Evolutionary conservation across 2,888 invertebrate genomes (phyloP).

Genomic region (Ochropleura plecta): DNA sequence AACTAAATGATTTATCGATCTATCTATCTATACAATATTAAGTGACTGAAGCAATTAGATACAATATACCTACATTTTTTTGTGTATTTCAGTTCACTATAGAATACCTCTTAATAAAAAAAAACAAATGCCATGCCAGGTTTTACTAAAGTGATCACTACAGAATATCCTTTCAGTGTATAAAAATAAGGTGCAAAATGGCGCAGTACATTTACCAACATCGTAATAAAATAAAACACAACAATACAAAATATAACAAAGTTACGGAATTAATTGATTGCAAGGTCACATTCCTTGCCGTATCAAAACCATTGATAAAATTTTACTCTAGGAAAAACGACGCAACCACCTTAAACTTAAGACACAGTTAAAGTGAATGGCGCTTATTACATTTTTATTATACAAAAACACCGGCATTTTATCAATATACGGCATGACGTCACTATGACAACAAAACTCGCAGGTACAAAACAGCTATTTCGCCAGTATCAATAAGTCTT

Average conservation of each 20-base stretch:
- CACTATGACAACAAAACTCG: not conserved
- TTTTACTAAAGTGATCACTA: not conserved
- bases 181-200: not conserved
- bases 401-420: not conserved
- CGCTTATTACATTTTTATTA: slow-evolving; percentile 2
- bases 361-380: not conserved
- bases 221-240: not conserved
- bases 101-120: not conserved
- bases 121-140: not conserved
- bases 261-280: not conserved
- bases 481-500: rapidly evolving
- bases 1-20: no score
- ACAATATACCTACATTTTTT: no score
- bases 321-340: not conserved
- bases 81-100: not conserved
- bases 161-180: not conserved
- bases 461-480: not conserved
- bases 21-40: no score
- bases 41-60: no score
- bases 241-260: not conserved
- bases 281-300: not conserved
- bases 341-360: not conserved
- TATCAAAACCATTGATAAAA: slow-evolving; percentile 1
- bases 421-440: not conserved
- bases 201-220: not conserved